Evolutionary conservation across 1,140 invertebrate genomes (phyloP).

Genomic region (Homarus americanus): DNA sequence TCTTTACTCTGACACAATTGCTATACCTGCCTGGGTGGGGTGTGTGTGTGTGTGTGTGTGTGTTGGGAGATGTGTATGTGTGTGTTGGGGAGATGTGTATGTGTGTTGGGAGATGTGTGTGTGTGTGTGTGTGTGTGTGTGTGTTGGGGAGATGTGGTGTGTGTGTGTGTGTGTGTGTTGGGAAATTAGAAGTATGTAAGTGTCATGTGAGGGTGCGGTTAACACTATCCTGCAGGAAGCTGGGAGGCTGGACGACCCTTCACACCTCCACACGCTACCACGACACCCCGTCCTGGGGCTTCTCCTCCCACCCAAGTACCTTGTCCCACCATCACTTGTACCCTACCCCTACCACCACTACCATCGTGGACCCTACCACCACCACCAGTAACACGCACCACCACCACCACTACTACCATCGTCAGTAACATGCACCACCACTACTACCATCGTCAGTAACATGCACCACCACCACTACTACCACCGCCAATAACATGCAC

Average conservation of each 20-base stretch:
- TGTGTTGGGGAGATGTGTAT: too few species aligned
- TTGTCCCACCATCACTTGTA: not conserved
- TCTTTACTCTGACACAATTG: too few species aligned
- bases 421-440: not conserved
- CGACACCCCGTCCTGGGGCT: conserved; percentile 21
- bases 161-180: conserved; percentile 1
- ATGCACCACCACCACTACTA: too few species aligned
- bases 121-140: too few species aligned
- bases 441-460: too few species aligned
- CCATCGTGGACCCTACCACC: not conserved
- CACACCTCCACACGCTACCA: conserved; percentile 39
- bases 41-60: too few species aligned
- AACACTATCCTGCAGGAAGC: conserved; percentile 9
- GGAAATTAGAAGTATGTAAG: conserved; percentile 24
- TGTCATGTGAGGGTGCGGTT: conserved; percentile 9
- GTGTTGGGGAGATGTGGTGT: too few species aligned
- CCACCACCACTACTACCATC: not conserved
- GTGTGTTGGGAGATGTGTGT: too few species aligned
- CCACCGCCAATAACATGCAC: too few species aligned
- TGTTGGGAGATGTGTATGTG: too few species aligned
- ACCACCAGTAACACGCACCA: not conserved
- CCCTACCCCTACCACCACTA: too few species aligned
- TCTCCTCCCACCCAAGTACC: not conserved
- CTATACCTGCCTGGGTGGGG: too few species aligned
- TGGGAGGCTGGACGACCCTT: not conserved